Conservation (phyloP, 2,113 vertebrate genomes). For the Ceratotherium simum region DNA sequence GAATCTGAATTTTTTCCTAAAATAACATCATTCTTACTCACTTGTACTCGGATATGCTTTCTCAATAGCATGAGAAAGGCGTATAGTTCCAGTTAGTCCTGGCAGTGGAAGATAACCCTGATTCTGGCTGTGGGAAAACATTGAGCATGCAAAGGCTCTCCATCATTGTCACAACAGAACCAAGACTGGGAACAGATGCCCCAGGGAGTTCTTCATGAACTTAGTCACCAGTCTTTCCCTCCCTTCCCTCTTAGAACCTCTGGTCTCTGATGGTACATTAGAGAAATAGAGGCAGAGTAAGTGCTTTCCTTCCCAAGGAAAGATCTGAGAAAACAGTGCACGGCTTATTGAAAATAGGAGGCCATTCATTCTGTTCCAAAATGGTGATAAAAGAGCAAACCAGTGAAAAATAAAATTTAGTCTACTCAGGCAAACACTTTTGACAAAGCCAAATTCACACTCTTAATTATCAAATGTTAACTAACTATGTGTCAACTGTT, state of each 20-base stretch:
- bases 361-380: neutral
- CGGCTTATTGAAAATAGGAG: neutral
- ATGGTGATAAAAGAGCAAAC: neutral
- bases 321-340: neutral
- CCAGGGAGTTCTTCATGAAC: neutral
- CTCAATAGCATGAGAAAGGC: neutral
- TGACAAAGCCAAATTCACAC: slow-evolving; percentile 5
- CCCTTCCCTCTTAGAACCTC: neutral
- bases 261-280: neutral
- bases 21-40: neutral
- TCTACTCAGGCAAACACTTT: neutral
- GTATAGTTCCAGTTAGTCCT: neutral
- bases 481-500: neutral
- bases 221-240: neutral
- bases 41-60: neutral
- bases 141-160: too few species aligned
- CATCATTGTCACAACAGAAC: too few species aligned
- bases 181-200: neutral
- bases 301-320: neutral
- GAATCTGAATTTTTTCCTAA: neutral
- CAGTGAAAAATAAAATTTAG: neutral
- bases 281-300: neutral
- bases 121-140: neutral
- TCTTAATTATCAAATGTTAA: neutral
- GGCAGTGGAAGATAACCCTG: neutral